Conservation (phyloP, 1,140 invertebrate species). For the Drosophila melanica region DNA sequence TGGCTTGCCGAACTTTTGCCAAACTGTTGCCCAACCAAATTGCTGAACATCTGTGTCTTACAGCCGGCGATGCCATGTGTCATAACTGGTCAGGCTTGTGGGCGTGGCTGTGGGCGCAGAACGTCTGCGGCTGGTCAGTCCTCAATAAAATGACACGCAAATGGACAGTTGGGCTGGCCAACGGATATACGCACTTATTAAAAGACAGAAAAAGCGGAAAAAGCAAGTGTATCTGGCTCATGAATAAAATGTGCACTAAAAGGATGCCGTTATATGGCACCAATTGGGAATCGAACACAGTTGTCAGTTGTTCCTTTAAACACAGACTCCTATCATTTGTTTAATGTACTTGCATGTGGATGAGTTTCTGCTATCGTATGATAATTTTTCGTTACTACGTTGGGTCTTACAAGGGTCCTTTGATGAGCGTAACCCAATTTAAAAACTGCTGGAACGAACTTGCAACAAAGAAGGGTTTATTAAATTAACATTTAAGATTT, state of each 20-base stretch:
- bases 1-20: slow-evolving; percentile 10
- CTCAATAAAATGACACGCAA: slow-evolving; percentile 7
- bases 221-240: slow-evolving; percentile 44
- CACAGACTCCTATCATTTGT: neutral
- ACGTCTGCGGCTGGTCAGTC: slow-evolving; percentile 6
- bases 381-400: neutral
- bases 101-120: slow-evolving; percentile 12
- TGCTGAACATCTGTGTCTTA: slow-evolving; percentile 44
- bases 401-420: neutral
- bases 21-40: slow-evolving; percentile 35
- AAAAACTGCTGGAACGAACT: neutral
- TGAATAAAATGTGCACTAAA: slow-evolving; percentile 52
- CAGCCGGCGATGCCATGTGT: slow-evolving; percentile 41
- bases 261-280: slow-evolving; percentile 27
- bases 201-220: neutral
- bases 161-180: slow-evolving; percentile 12
- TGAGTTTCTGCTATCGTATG: neutral
- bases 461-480: slow-evolving; percentile 51
- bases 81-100: slow-evolving; percentile 54
- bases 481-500: slow-evolving; percentile 64
- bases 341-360: neutral
- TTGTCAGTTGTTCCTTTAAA: slow-evolving; percentile 42
- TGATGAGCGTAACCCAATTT: slow-evolving; percentile 18
- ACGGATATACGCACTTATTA: slow-evolving; percentile 15
- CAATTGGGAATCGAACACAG: slow-evolving; percentile 29